Base-by-base conservation (phyloP, 2,888 invertebrate species). In the Rhamphomyia laevipes region DNA sequence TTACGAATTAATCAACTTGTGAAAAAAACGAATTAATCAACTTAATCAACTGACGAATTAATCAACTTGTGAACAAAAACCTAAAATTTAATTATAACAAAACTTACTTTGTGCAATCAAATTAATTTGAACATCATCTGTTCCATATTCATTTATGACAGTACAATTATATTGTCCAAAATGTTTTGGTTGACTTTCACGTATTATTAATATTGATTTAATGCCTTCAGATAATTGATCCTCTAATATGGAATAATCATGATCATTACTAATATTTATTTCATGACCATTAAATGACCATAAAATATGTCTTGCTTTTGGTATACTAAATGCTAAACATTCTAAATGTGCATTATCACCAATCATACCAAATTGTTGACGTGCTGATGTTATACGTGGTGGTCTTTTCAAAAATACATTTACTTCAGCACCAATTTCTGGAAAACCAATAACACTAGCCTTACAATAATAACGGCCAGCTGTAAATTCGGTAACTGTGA, bases 151-250 rank as follows among this genome's bases (percentile, higher is more conserved):
- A 67, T 95, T 95, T 45, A 84, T 82, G 23, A 93, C 92, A 45
- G 91, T 89, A 70, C 95, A 95, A 71, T 92, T 94, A 75, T 94
- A 95, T 58, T 81, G 77, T 42, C 94, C 94, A 63, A 92, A 95
- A 68, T 95, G 93, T 58, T 81, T 80, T 27, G 85, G 81, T 63
- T 85, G 83, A 38, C 91, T 88, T 63, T 90, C 86, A 46, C 87
- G 76, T 57, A 95, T 89, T 59, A 92, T 84, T 47, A 95, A 75
- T n/a, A 88, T 87, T 48, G 90, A 93, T 68, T 87, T 86, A 38
- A 92, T 80, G 3, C 90, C 88, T 46, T 86, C 86, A 0, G 81
- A 77, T 50, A 82, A 76, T 0, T 81, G 74, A 59, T 87, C 86
- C 62, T 86, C 86, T 43, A 84, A 66, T 54, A 86, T 82, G 0